Evolutionary conservation across 2,113 vertebrate genomes (phyloP), one percentile per base, ranked within the genome.

Genomic region (Okapia johnstoni): DNA sequence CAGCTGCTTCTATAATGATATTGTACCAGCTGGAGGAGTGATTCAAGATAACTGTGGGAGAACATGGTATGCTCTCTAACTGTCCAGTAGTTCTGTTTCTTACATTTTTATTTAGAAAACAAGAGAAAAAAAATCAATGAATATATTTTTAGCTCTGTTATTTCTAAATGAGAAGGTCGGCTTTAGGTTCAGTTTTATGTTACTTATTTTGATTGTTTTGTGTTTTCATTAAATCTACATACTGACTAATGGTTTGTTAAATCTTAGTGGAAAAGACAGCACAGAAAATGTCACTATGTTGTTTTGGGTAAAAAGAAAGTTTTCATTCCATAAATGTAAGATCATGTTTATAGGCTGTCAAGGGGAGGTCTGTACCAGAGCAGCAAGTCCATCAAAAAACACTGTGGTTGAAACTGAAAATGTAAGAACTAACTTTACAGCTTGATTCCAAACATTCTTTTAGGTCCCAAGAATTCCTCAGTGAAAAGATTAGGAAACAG

Each of bases 1-100:
- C 97, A 99, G 98, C 77, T 99, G 99, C 90, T 98, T 91, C 97
- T 99, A 99, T 52, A 99, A 99, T 58, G 98, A 98, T 1, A 4
- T 99, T 19, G 92, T 99, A 85, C 89, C 48, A 58, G 97, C 99
- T 86, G 96, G 98, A 33, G 54, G 90, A 8, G 85, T 98, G 10
- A 90, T 98, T 43, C 58, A 96, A 55, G 98, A 98, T 43, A 80
- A 98, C 26, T 98, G 98, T 66, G 98, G 98, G 66, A 97, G 94
- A 96, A 93, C 61, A 50, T 98, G 98, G 98, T 98, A 98, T 5
- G 15, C 57, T 85, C 17, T 79, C 15, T 87, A 19, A 48, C 19
- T 85, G 86, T 87, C 21, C 36, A 70, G 57, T 60, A 52, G 14
- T 87, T 92, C 46, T 79, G 7, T 28, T 66, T 15, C 40, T 94